phyloP scores from a whole-genome alignment of 2,888 invertebrate genomes.

The Plusia festucae region DNA sequence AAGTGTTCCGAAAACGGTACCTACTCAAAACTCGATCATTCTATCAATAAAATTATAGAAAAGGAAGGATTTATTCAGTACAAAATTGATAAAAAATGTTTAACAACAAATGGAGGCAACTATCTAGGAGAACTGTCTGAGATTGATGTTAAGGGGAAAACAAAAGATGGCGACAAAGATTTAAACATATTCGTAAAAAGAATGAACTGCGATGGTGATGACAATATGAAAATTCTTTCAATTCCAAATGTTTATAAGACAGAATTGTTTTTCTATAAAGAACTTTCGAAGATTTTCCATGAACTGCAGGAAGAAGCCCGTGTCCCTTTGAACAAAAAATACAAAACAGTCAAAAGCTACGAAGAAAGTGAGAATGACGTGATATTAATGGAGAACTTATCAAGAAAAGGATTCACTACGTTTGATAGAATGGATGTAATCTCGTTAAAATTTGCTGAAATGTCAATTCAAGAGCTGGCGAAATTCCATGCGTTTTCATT shows the following conservation, averaged over 20 bases:
- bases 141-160: slow-evolving; percentile 68
- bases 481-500: slow-evolving; percentile 74
- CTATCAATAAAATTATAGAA: slow-evolving; percentile 48
- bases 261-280: slow-evolving; percentile 69
- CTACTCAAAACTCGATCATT: slow-evolving; percentile 42
- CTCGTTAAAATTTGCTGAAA: slow-evolving; percentile 67
- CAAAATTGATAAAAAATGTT: slow-evolving; percentile 24
- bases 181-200: slow-evolving; percentile 71
- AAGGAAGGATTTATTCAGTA: slow-evolving; percentile 38
- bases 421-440: slow-evolving; percentile 65
- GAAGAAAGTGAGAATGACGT: slow-evolving; percentile 62
- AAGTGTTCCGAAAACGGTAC: slow-evolving; percentile 8
- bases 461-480: slow-evolving; percentile 70
- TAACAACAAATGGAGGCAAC: slow-evolving; percentile 69
- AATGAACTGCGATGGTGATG: slow-evolving; percentile 44
- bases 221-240: slow-evolving; percentile 49
- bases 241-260: slow-evolving; percentile 58
- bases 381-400: slow-evolving; percentile 72
- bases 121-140: slow-evolving; percentile 68
- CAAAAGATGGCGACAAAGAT: slow-evolving; percentile 63
- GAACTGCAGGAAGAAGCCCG: slow-evolving; percentile 67
- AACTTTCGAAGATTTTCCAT: slow-evolving; percentile 64
- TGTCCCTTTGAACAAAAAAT: slow-evolving; percentile 66
- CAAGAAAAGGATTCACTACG: slow-evolving; percentile 67
- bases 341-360: slow-evolving; percentile 65